Percentiles rank a stretch among this genome's conserved stretches.
These are phyloP conservation scores for Prosapia bicincta DNA, from an alignment of 2,888 invertebrate genomes.

Conservation along the genomic window DNA sequence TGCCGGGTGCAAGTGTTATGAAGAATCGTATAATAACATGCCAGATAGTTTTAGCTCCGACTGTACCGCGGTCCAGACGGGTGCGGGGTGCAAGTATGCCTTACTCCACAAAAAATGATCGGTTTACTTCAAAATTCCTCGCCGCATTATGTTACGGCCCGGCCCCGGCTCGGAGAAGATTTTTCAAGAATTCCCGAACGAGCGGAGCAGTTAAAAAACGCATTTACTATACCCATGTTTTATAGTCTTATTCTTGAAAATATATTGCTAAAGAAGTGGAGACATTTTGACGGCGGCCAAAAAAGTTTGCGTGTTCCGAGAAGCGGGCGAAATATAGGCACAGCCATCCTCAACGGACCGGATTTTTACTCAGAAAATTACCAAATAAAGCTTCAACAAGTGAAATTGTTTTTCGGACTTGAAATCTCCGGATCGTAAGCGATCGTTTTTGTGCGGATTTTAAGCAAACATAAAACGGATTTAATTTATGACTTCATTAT, in stretches of 20 bases:
- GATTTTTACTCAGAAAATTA: constrained; percentile 24
- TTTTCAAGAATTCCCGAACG: constrained; percentile 27
- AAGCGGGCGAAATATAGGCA: constrained; percentile 7
- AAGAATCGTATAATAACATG: background rate
- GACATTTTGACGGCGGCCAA: constrained; percentile 19
- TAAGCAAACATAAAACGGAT: constrained; percentile 14
- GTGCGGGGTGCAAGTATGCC: constrained; percentile 18
- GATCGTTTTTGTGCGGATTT: constrained; percentile 19
- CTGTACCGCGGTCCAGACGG: constrained; percentile 4
- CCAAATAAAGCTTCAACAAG: constrained; percentile 23
- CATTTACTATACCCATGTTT: constrained; percentile 30
- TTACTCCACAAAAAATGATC: constrained; percentile 17
- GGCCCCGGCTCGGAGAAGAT: background rate
- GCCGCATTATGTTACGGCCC: constrained; percentile 13
- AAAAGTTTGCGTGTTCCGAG: constrained; percentile 23
- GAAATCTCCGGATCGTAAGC: background rate
- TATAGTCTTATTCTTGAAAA: constrained; percentile 30
- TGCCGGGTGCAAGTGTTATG: background rate
- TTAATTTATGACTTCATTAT: constrained; percentile 27
- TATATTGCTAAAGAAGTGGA: constrained; percentile 22
- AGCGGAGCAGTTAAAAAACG: constrained; percentile 28
- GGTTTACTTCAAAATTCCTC: constrained; percentile 23
- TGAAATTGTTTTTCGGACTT: background rate
- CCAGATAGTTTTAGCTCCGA: background rate
- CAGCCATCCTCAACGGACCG: constrained; percentile 4